These are phyloP conservation scores for Sebastes nivosus DNA, from an alignment of 2,797 vertebrate species.

Conservation along the genomic window DNA sequence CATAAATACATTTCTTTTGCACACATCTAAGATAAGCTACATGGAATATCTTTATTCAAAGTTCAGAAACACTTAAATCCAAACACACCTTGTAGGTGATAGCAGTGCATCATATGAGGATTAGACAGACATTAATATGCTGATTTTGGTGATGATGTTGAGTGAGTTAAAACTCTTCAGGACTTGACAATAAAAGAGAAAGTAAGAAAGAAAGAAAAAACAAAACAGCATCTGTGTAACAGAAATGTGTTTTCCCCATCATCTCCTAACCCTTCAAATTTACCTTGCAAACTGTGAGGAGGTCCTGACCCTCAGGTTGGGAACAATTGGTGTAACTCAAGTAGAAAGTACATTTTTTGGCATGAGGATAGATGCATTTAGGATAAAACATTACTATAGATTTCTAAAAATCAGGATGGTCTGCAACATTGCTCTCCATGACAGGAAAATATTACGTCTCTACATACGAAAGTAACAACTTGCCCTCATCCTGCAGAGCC, in stretches of 20 bases:
- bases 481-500: constrained; percentile 84
- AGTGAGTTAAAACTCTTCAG: no score
- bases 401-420: neutral
- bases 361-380: neutral
- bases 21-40: neutral
- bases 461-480: neutral
- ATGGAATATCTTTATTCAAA: neutral
- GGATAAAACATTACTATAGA: neutral
- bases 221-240: no score
- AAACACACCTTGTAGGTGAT: neutral
- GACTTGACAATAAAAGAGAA: no score
- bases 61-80: neutral
- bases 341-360: no score
- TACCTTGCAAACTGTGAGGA: neutral
- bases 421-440: neutral
- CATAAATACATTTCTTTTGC: neutral
- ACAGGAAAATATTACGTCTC: neutral
- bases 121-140: neutral
- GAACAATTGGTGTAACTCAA: neutral
- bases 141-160: neutral
- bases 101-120: neutral
- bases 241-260: neutral
- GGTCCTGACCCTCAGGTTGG: neutral
- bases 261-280: neutral
- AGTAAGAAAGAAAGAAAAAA: no score